These are phyloP conservation scores for Drosophila watanabei DNA, from an alignment of 1,140 invertebrate genomes.

Conservation along the genomic window DNA sequence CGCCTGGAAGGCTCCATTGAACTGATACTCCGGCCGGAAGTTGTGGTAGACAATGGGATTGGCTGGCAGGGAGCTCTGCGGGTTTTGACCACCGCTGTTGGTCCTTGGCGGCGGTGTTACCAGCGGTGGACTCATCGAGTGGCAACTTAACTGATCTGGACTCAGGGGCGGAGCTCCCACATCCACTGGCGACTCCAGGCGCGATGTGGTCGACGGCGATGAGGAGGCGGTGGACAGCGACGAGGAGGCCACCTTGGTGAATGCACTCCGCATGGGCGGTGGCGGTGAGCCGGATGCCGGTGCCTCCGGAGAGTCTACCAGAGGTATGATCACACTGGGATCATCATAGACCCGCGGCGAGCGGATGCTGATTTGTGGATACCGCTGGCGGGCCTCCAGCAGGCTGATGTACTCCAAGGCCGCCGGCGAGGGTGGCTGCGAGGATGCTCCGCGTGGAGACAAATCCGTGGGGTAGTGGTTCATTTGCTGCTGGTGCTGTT, in stretches of 20 bases:
- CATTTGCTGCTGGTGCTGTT: conserved; percentile 27
- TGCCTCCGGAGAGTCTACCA: conserved; percentile 64
- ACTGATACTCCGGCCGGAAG: conserved; percentile 84
- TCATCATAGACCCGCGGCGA: conserved; percentile 82
- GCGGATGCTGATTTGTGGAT: conserved; percentile 72
- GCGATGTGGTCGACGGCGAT: conserved; percentile 85
- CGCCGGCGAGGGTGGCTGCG: conserved; percentile 68
- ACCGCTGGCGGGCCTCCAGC: conserved; percentile 74
- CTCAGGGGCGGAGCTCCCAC: conserved; percentile 89
- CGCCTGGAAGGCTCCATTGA: conserved; percentile 82
- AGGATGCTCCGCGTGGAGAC: conserved; percentile 61
- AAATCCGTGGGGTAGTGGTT: conserved; percentile 68
- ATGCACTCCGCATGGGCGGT: conserved; percentile 89
- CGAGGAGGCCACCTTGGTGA: conserved; percentile 90
- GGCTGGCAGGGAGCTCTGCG: conserved; percentile 82
- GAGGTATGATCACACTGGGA: conserved; percentile 73
- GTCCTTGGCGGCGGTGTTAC: conserved; percentile 86
- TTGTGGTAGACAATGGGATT: conserved; percentile 85
- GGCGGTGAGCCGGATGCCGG: conserved; percentile 61
- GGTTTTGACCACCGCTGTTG: conserved; percentile 58
- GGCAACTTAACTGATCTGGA: conserved; percentile 91
- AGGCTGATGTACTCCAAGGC: conserved; percentile 72
- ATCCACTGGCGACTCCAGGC: conserved; percentile 70
- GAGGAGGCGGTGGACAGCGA: conserved; percentile 85
- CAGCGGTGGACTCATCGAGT: conserved; percentile 91